These are phyloP conservation scores for Tetragonisca angustula DNA, from an alignment of 2,888 invertebrate genomes.

Conservation along the genomic window DNA sequence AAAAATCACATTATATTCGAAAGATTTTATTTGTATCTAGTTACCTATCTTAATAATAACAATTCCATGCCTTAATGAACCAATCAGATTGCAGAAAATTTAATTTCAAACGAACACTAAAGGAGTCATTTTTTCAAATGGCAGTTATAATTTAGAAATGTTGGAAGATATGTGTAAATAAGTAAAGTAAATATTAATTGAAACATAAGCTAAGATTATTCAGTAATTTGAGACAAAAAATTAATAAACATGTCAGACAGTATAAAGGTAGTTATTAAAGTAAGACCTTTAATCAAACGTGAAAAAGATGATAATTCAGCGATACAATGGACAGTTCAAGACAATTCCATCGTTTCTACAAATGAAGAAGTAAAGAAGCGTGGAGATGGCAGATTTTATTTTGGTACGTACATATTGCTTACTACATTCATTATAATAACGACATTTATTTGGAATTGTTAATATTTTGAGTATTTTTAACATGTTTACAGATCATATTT, in stretches of 20 bases:
- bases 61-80: conserved; percentile 3
- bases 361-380: conserved; percentile 85
- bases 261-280: conserved; percentile 91
- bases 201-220: background rate
- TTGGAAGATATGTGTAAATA: background rate
- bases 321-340: conserved; percentile 87
- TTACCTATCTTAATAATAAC: background rate
- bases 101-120: conserved; percentile 42
- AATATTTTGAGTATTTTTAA: background rate
- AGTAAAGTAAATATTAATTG: background rate
- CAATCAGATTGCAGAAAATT: conserved; percentile 37
- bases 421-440: background rate
- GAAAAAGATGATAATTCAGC: conserved; percentile 87
- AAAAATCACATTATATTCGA: background rate
- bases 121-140: conserved; percentile 21
- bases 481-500: conserved; percentile 89
- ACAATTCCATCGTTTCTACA: conserved; percentile 86
- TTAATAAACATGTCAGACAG: conserved; percentile 86
- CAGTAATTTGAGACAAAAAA: background rate
- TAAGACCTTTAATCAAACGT: conserved; percentile 88
- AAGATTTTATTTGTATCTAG: background rate
- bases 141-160: conserved; percentile 14
- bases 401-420: conserved; percentile 74
- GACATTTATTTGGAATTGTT: background rate
- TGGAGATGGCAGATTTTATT: conserved; percentile 76